Percentiles rank a stretch among this genome's conserved stretches.
These are phyloP conservation scores for Melanchra persicariae DNA, from an alignment of 2,888 invertebrate genomes.

Conservation along the genomic window DNA sequence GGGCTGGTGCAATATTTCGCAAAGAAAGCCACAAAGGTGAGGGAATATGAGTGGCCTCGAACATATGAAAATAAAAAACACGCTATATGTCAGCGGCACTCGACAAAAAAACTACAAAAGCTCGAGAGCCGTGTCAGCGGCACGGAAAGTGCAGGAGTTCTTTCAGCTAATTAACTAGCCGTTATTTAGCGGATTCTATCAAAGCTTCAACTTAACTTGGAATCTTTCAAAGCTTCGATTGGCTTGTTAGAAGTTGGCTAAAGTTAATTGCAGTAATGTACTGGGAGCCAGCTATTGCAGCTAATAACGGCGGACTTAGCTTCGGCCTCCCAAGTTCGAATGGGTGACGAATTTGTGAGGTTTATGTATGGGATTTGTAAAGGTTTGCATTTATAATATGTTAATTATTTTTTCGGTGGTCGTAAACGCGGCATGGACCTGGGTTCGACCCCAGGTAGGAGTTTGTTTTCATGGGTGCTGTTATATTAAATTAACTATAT, in stretches of 20 bases:
- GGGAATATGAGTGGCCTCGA: neutral
- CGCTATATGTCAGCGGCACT: neutral
- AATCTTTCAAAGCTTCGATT: constrained; percentile 2
- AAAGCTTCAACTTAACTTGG: constrained; percentile 9
- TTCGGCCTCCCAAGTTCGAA: constrained; percentile 6
- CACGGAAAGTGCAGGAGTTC: neutral
- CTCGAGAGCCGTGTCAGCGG: neutral
- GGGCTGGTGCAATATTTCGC: too few relatives aligned
- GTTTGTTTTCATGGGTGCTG: too few relatives aligned
- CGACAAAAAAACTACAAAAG: neutral
- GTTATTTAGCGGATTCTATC: neutral
- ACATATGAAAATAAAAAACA: neutral
- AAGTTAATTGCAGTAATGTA: constrained; percentile 10
- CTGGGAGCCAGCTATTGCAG: neutral
- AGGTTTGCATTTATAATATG: too few relatives aligned
- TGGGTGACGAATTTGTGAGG: neutral
- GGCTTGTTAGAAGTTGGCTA: neutral
- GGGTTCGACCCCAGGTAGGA: too few relatives aligned
- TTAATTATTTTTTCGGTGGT: too few relatives aligned
- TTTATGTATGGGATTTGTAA: too few relatives aligned
- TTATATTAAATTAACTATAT: too few relatives aligned
- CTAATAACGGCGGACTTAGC: constrained; percentile 13
- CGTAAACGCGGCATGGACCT: too few relatives aligned
- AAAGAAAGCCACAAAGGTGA: too few relatives aligned
- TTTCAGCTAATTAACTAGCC: constrained; percentile 1